These are phyloP conservation scores for Chlorospingus semifuscus DNA, from an alignment of 2,797 vertebrate genomes.

Conservation along the genomic window DNA sequence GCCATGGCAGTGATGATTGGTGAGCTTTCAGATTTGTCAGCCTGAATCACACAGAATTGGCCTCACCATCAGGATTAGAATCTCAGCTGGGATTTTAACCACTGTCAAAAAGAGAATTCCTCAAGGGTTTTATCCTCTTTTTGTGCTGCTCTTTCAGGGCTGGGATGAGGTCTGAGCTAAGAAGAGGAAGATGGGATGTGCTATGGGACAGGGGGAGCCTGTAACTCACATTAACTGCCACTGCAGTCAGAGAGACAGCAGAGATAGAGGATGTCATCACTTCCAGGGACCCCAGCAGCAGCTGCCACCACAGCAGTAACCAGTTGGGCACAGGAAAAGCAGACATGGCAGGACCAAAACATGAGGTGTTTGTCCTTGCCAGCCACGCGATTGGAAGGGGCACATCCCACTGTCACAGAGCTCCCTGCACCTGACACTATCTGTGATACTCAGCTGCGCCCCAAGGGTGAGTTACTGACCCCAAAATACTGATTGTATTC, in stretches of 20 bases:
- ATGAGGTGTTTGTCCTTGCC: background rate
- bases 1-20: background rate
- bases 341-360: background rate
- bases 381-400: accelerated
- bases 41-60: background rate
- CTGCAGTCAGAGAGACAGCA: background rate
- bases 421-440: background rate
- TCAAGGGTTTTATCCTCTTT: background rate
- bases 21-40: background rate
- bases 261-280: background rate
- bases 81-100: background rate
- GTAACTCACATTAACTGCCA: background rate
- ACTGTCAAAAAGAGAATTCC: background rate
- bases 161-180: background rate
- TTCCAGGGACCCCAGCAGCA: background rate
- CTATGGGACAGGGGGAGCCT: background rate
- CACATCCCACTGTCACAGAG: background rate
- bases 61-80: background rate
- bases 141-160: background rate
- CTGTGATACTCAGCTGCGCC: background rate
- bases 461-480: background rate
- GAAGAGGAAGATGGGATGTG: background rate
- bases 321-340: background rate
- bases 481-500: background rate
- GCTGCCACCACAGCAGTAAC: background rate